These are phyloP conservation scores for Telmatochromis sp. DNA, from an alignment of 2,113 vertebrate species.

Conservation along the genomic window DNA sequence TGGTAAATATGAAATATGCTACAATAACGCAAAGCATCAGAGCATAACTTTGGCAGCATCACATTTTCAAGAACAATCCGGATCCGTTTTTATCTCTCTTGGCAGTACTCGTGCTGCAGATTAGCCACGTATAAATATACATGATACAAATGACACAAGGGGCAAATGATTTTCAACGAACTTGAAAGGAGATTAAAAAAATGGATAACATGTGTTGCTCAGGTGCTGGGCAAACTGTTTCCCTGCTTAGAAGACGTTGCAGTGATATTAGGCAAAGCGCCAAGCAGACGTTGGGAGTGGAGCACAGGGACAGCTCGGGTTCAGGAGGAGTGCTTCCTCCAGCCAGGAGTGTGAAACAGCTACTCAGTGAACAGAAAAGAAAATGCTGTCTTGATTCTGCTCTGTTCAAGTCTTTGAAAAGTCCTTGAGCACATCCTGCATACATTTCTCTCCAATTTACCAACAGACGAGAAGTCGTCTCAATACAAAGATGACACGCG, in stretches of 20 bases:
- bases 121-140: background rate
- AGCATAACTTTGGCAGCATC: background rate
- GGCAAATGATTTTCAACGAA: background rate
- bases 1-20: background rate
- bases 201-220: conserved; percentile 14
- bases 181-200: background rate
- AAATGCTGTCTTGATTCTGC: background rate
- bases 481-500: background rate
- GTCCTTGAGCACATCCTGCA: background rate
- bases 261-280: conserved; percentile 5
- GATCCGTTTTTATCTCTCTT: background rate
- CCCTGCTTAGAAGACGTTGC: background rate
- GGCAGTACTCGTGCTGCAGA: background rate
- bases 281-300: background rate
- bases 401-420: background rate
- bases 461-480: background rate
- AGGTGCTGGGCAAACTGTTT: conserved; percentile 1
- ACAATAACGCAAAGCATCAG: background rate
- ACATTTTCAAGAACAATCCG: background rate
- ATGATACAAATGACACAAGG: background rate
- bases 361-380: background rate
- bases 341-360: background rate
- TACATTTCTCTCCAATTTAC: background rate
- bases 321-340: background rate
- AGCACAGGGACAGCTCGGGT: background rate